Base-by-base conservation (phyloP, 2,888 invertebrate genomes). In the Drosophila picticornis region DNA sequence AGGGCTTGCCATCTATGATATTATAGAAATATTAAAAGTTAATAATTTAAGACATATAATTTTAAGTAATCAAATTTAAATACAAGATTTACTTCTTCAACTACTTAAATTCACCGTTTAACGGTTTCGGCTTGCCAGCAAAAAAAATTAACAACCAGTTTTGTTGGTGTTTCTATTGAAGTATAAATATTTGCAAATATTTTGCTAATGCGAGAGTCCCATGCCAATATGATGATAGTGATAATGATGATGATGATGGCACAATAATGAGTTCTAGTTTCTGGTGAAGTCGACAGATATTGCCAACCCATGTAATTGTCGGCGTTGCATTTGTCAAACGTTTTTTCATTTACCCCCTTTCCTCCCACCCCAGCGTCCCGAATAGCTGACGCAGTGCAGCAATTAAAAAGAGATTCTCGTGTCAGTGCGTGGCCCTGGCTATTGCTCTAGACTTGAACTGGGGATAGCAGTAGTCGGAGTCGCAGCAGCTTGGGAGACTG, bases 271-370 rank as follows among this genome's bases (percentile, higher is more conserved):
- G 80, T 71, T 79, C 80, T 79, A 75, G 78, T 77, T 78, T 59
- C 29, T 62, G 51, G 71, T 63, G 73, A 76, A 71, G 61, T 57
- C 68, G 70, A 69, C 50, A 78, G 70, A 73, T 78, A 79, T 76
- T 62, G 77, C 77, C 77, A 72, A 77, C 75, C 80, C 83, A 72
- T 85, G 86, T 86, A 86, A 86, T 86, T 86, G 86, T 88, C 85
- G 85, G 83, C 81, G 83, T 85, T 77, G 88, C 85, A 88, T 85
- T 85, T 88, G 85, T 85, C 85, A 85, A 85, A 85, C 83, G 88
- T 75, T 88, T 80, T 73, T 31, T 34, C 52, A 3, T n/a, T 73
- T 73, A 46, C 25, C 25, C 46, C 25, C 25, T 66, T 32, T 34
- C 11, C 31, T 70, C 57, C 66, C 71, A 64, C 67, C 60, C 65